A percentile compares a stretch with the other conserved stretches of the same genome.
Conservation (phyloP, 2,888 invertebrate species). For the Tetheella fluctuosa region DNA sequence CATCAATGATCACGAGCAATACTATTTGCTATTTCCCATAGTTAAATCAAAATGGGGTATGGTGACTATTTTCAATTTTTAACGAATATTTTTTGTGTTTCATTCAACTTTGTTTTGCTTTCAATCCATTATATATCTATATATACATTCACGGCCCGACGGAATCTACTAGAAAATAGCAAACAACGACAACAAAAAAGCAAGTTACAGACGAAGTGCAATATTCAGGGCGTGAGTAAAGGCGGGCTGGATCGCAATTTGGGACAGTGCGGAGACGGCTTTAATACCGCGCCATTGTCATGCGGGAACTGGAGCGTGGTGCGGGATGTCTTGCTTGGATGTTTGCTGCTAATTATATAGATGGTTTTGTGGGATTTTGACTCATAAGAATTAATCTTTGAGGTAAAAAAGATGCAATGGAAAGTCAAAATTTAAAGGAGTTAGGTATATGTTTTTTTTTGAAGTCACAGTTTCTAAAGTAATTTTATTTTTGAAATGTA, state of each 20-base stretch:
- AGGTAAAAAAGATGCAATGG: no score
- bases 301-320: constrained; percentile 38
- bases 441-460: no score
- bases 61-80: no score
- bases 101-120: background rate
- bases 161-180: constrained; percentile 26
- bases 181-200: constrained; percentile 31
- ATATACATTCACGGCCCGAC: constrained; percentile 8
- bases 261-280: constrained; percentile 14
- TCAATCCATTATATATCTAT: background rate
- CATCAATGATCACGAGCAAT: no score
- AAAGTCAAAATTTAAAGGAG: background rate
- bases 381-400: no score
- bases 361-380: constrained; percentile 18
- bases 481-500: no score
- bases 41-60: no score
- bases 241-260: constrained; percentile 19
- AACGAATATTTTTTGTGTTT: no score
- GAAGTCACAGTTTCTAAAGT: no score
- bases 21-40: no score
- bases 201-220: constrained; percentile 27
- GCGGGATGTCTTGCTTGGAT: constrained; percentile 36
- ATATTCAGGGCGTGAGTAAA: constrained; percentile 41
- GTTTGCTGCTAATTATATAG: constrained; percentile 15
- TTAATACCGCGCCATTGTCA: constrained; percentile 39